Conservation (phyloP, 2,113 vertebrate genomes). For the Scophthalmus maximus region DNA sequence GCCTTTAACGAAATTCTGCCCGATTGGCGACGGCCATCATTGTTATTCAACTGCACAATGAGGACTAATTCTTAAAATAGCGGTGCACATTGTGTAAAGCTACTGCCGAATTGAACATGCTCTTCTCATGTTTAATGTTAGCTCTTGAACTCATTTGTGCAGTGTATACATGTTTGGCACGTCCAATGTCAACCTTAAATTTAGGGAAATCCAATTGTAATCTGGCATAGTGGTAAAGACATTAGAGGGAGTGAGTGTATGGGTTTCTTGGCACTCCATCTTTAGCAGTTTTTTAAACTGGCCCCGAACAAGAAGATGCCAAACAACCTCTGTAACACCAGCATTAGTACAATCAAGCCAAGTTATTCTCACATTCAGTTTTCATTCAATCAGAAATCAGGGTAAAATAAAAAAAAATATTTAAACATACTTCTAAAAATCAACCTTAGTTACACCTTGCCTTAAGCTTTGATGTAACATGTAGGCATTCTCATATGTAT, state of each 20-base stretch:
- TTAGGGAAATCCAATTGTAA: neutral
- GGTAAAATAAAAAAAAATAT: neutral
- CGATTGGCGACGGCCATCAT: neutral
- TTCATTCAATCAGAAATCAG: neutral
- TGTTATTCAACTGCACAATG: neutral
- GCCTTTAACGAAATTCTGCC: neutral
- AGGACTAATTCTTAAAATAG: too few species aligned
- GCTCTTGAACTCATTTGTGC: rapidly evolving
- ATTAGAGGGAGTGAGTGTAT: neutral
- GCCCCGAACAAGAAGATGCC: too few species aligned
- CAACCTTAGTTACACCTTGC: neutral
- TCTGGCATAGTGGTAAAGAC: neutral
- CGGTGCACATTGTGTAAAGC: rapidly evolving
- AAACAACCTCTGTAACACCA: too few species aligned
- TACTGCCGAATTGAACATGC: neutral
- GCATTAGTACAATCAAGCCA: neutral
- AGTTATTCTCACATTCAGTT: neutral
- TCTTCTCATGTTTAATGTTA: rapidly evolving
- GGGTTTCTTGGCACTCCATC: neutral
- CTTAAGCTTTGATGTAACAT: neutral
- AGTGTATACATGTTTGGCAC: rapidly evolving
- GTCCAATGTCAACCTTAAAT: neutral
- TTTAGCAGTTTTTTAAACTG: neutral
- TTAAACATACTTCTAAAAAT: too few species aligned
- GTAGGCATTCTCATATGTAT: neutral